Percentiles rank a stretch among this genome's conserved stretches.
phyloP scores from a whole-genome alignment of 2,113 vertebrate genomes.

The Podiceps cristatus region DNA sequence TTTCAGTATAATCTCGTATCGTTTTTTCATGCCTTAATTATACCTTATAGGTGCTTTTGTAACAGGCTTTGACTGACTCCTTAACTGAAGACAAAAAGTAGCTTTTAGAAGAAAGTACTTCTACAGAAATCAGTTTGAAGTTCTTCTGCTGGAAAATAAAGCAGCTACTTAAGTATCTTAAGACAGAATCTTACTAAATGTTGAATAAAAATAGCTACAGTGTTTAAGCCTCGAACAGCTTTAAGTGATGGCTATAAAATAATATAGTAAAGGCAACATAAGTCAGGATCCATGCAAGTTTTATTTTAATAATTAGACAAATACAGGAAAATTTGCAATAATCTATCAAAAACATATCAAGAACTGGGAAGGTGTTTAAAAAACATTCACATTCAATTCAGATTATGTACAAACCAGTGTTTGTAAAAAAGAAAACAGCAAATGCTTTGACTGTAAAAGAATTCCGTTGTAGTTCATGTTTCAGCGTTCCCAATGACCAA shows the following conservation, averaged over 20 bases:
- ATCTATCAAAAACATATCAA: constrained; percentile 78
- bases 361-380: constrained; percentile 72
- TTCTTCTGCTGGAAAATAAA: not conserved
- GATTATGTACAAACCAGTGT: constrained; percentile 70
- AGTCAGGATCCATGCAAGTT: constrained; percentile 64
- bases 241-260: not conserved
- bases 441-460: constrained; percentile 40
- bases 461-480: not conserved
- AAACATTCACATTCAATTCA: constrained; percentile 76
- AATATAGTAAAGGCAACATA: constrained; percentile 4
- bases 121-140: not conserved
- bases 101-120: not conserved
- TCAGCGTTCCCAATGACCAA: not conserved
- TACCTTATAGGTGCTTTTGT: not conserved
- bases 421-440: constrained; percentile 60
- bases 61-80: not conserved
- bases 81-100: not conserved
- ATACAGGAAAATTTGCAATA: constrained; percentile 73
- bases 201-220: not conserved
- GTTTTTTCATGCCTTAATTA: not conserved
- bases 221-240: not conserved
- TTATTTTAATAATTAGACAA: constrained; percentile 78
- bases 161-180: not conserved
- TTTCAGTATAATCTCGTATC: not conserved
- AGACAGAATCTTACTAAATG: not conserved